Base-by-base conservation (phyloP, 2,888 invertebrate genomes). In the Sarcophaga carnaria region DNA sequence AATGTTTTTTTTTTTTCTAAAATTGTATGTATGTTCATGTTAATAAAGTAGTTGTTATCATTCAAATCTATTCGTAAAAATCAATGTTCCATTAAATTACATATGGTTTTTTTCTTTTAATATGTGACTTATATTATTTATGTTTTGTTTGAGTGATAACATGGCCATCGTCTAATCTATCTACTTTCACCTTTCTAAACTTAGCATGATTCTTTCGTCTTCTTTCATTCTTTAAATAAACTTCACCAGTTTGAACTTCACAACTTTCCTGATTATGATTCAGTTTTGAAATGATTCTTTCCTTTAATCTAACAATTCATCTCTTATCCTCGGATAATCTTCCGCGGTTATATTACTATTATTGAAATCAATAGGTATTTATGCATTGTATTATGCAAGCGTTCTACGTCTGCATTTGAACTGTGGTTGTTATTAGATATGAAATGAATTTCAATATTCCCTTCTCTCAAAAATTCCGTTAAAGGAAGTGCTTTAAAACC, bases 381-480 rank as follows among this genome's bases (percentile, higher is more conserved):
- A 37, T 87, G 88, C 11, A 88, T 77, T 0, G 87, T 89, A 14
- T 89, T 88, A 27, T 89, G 88, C 11, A 88, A 11, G 11, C 88
- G 72, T 86, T 88, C 88, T 10, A 88, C 49, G 22, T 88, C 88
- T 8, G 88, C 59, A 17, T 89, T 89, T 10, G 86, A 85, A 6
- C 87, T 88, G 54, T 89, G 86, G 6, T 85, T 86, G 10, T 77
- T 86, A 3, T 54, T 80, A 10, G 88, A 87, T 0, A 86, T 87
- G 60, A 66, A 88, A 66, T 89, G 88, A 6, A 89, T 67, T 62
- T 88, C 78, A 54, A 86, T 83, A 22, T 88, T 82, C 17, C 72
- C 25, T 11, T 80, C 27, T 25, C 59, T 66, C 37, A 89, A 60
- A 74, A 87, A 88, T 74, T 88, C 64, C 17, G 27, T 80, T 27